Conservation (phyloP, 1,140 invertebrate genomes). For the Dysdera silvatica region DNA sequence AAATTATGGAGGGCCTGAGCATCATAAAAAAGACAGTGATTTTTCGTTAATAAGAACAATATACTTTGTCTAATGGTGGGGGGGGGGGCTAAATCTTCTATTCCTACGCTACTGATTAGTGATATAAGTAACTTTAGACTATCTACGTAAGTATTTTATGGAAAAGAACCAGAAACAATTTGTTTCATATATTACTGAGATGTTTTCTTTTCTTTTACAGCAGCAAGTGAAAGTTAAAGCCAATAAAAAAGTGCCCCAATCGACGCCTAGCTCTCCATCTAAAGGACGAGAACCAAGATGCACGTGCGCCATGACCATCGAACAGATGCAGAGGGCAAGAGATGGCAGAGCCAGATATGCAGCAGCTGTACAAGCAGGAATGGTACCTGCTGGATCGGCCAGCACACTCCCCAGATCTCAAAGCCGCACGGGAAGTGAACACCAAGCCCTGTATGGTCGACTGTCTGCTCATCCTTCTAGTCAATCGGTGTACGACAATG, state of each 20-base stretch:
- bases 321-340: constrained; percentile 66
- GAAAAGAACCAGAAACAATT: too few relatives aligned
- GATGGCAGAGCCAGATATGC: constrained; percentile 48
- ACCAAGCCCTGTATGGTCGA: not conserved
- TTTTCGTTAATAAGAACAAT: too few relatives aligned
- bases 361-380: constrained; percentile 7
- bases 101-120: too few relatives aligned
- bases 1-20: too few relatives aligned
- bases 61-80: too few relatives aligned
- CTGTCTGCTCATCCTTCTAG: constrained; percentile 61
- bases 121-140: too few relatives aligned
- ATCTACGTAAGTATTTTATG: too few relatives aligned
- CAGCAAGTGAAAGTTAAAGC: constrained; percentile 34
- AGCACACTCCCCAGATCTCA: constrained; percentile 38
- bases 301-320: constrained; percentile 81
- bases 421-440: constrained; percentile 20
- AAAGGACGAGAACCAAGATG: constrained; percentile 74
- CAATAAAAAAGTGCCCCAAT: constrained; percentile 75
- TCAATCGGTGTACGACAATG: constrained; percentile 80
- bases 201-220: too few relatives aligned
- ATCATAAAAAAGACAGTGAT: too few relatives aligned
- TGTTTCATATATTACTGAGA: too few relatives aligned
- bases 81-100: too few relatives aligned
- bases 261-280: constrained; percentile 89
- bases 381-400: not conserved